Evolutionary conservation across 35 echinoderm and acorn worm genomes (phyloP), one percentile per base, ranked within the genome.

Genomic region (Amphiura filiformis): DNA sequence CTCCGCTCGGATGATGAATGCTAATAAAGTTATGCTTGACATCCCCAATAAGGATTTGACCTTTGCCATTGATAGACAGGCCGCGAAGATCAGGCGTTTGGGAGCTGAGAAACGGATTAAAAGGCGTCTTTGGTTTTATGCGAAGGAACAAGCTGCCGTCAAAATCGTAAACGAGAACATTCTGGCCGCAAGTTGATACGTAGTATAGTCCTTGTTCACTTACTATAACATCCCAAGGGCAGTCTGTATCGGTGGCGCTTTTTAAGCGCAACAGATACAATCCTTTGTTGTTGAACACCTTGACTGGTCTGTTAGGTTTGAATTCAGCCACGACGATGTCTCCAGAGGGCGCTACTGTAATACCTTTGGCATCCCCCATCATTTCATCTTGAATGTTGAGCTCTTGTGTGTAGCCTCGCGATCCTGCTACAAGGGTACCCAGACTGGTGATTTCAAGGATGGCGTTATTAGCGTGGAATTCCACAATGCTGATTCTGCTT

Each of bases 121-220:
- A 70, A n/a, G 61, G 61, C 2, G 61, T 5, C 9, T 70, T 70
- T 18, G 61, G 61, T 70, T 23, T 18, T 2, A 70, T 70, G 61
- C 61, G 15, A 11, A 26, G 17, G 2, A 13, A n/a, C 1, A 70
- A 3, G 61, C 28, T 70, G 26, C 61, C 61, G 3, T 70, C 61
- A 4, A 4, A 23, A n/a, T 70, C 26, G 61, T 70, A 70, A 3
- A 70, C 61, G 4, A 26, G 11, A 30, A 70, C 61, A 70, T 30
- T 11, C 28, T 70, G 61, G 26, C 61, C 28, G 26, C 61, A 70
- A n/a, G 7, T 18, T 2, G 61, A 15, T 1, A 70, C 61, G 26
- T 70, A 70, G 61, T 70, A 70, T 70, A 70, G 61, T 30, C 61
- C 61, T n/a, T 70, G 61, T 23, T 70, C 7, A 70, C 61, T 70